Conservation (phyloP, 2,797 vertebrate species). For the Diceros bicornis region DNA sequence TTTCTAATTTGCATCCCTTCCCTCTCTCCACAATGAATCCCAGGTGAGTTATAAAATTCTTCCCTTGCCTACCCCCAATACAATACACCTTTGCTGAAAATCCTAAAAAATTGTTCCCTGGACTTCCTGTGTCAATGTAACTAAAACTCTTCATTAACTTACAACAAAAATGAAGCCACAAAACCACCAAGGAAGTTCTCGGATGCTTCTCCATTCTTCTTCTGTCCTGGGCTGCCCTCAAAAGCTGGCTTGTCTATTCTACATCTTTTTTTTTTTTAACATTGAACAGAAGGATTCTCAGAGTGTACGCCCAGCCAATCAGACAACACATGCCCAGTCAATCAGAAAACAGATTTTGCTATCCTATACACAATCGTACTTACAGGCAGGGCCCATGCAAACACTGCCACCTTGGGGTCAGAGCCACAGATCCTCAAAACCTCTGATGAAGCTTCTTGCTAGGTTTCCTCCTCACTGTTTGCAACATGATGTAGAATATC, state of each 20-base stretch:
- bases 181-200: not conserved
- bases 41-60: not conserved
- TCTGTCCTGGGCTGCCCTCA: not conserved
- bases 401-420: conserved; percentile 49
- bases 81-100: not conserved
- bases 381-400: not conserved
- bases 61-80: not conserved
- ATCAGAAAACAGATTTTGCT: not conserved
- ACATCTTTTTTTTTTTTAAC: not conserved
- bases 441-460: not conserved
- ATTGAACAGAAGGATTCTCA: not conserved
- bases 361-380: accelerated
- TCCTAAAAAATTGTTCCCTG: not conserved
- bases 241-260: not conserved
- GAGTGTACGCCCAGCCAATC: not conserved
- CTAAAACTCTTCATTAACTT: conserved; percentile 41
- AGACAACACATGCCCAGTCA: not conserved
- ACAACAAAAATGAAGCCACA: conserved; percentile 65
- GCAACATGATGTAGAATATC: not conserved
- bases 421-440: not conserved
- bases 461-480: not conserved
- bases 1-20: not conserved
- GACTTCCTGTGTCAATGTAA: not conserved
- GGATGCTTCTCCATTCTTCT: conserved; percentile 1
- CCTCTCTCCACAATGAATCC: not conserved